phyloP scores from a whole-genome alignment of 2,113 vertebrate species.

The Thermophis baileyi region DNA sequence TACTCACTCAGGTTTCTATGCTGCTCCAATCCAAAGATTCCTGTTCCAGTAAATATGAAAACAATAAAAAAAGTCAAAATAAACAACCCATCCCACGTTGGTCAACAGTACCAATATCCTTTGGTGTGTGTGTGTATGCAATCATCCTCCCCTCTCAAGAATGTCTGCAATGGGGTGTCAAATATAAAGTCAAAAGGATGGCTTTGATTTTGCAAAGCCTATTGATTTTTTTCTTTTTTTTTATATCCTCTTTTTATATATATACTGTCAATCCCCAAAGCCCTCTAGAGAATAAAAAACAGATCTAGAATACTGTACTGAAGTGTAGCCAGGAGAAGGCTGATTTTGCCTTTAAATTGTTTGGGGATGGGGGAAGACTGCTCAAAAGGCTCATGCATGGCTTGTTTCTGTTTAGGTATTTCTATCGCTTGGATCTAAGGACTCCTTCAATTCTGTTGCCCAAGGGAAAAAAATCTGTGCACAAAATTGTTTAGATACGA shows the following conservation, averaged over 20 bases:
- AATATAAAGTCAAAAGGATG: neutral
- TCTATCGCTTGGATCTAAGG: neutral
- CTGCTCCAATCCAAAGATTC: neutral
- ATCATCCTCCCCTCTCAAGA: neutral
- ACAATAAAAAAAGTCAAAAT: neutral
- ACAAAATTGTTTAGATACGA: neutral
- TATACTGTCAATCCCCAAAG: neutral
- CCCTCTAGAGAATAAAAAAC: fast-evolving
- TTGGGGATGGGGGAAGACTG: neutral
- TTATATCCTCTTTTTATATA: neutral
- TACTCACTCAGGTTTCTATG: neutral
- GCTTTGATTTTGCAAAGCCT: neutral
- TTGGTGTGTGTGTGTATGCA: neutral
- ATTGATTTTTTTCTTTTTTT: neutral
- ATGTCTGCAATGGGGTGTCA: neutral
- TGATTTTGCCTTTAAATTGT: neutral
- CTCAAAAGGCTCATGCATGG: neutral
- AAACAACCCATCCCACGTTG: neutral
- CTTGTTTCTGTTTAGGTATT: neutral
- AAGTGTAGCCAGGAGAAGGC: neutral
- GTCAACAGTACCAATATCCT: neutral
- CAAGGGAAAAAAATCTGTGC: too few relatives aligned
- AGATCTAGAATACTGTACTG: too few relatives aligned
- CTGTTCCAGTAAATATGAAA: neutral
- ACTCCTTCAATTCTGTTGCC: neutral